Evolutionary conservation across 2,113 vertebrate species (phyloP).

Genomic region (Oryctolagus cuniculus): mOryCun1.1 NC_091445.1:63319001-63319500

Average conservation of each 20-base stretch:
- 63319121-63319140: conserved; percentile 59
- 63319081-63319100: conserved; percentile 43
- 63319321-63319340: background rate
- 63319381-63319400: background rate
- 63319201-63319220: conserved; percentile 58
- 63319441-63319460: background rate
- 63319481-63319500: background rate
- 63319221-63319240: conserved; percentile 32
- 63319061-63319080: conserved; percentile 17
- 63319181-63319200: conserved; percentile 44
- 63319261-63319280: conserved; percentile 11
- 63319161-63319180: conserved; percentile 8
- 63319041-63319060: background rate
- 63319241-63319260: conserved; percentile 54
- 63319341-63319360: background rate
- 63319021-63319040: conserved; percentile 29
- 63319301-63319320: background rate
- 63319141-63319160: conserved; percentile 16
- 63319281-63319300: background rate
- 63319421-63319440: background rate
- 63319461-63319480: conserved; percentile 12
- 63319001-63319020: conserved; percentile 62
- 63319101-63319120: conserved; percentile 37
- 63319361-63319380: background rate
- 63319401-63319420: background rate